These are phyloP conservation scores for Pygmarrhopalites habei DNA, from an alignment of 1,140 invertebrate genomes.

Conservation along the genomic window DNA sequence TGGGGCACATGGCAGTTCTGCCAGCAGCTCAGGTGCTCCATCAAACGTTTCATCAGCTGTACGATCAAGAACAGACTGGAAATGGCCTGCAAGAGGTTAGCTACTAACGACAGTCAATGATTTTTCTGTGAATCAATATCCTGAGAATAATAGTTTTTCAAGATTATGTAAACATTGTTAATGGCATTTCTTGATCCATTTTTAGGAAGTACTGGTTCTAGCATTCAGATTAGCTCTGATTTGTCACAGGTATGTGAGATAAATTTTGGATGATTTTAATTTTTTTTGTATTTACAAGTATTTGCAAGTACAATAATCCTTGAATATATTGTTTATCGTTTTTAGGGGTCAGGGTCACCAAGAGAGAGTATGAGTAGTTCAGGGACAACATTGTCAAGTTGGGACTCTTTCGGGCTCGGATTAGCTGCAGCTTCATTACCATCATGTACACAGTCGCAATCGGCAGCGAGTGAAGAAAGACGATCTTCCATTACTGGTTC, in stretches of 20 bases:
- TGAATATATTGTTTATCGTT: not conserved
- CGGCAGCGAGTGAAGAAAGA: constrained; percentile 18
- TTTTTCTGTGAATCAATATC: too few species aligned
- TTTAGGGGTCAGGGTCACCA: constrained; percentile 36
- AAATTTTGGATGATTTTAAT: too few species aligned
- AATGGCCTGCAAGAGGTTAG: constrained; percentile 31
- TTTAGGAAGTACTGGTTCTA: constrained; percentile 36
- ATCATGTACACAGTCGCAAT: constrained; percentile 24
- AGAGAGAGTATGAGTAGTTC: constrained; percentile 36
- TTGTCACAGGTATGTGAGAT: constrained; percentile 34
- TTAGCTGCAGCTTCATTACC: constrained; percentile 37
- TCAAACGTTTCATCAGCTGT: constrained; percentile 13
- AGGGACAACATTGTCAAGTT: constrained; percentile 37
- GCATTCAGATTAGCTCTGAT: constrained; percentile 33
- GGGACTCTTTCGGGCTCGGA: too few species aligned
- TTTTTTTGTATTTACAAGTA: too few species aligned
- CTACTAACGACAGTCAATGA: too few species aligned
- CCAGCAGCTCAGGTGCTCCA: constrained; percentile 22
- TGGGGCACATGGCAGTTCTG: constrained; percentile 22
- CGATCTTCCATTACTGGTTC: constrained; percentile 21
- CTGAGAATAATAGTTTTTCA: too few species aligned
- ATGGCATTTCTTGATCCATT: too few species aligned
- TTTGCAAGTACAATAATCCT: not conserved
- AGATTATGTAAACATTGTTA: too few species aligned
- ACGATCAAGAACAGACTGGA: constrained; percentile 32